Evolutionary conservation across 2,888 invertebrate species (phyloP), one percentile per base, ranked within the genome.

Genomic region (Phania funesta): DNA sequence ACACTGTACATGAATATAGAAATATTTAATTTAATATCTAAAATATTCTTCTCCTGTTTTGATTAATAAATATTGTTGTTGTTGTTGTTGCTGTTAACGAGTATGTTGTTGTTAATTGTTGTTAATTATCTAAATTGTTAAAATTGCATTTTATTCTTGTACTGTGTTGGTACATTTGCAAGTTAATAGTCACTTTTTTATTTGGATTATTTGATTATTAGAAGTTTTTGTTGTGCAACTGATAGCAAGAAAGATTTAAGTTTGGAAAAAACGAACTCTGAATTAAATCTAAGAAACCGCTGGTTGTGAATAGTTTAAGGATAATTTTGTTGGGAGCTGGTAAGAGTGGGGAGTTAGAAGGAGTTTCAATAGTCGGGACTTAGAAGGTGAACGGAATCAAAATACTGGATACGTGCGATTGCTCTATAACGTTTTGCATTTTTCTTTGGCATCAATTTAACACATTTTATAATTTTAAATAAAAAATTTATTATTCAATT

Each of bases 391-490:
- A 89, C 87, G 88, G 89, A 87, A 86, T 89, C 89, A 86, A 89
- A 89, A 87, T 89, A 89, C 81, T 89, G 89, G 89, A 89, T 89
- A 86, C 89, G 89, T 89, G 89, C 89, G 89, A 89, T 89, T 87
- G 89, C 88, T 88, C 88, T 89, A 88, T 87, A 89, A 88, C 89
- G 89, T 88, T 89, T 89, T 84, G 89, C 89, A 87, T 89, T 89
- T 89, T 89, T 89, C 89, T 89, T 88, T 89, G 88, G 87, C 89
- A 89, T 88, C 87, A 41, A 18, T 16, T 87, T 85, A 83, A 71
- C 58, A 52, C 44, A 64, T 58, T 70, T 78, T 29, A 13, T 16
- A 35, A 68, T 18, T 80, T 65, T 41, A 7, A 67, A 56, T n/a
- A 22, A 18, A 22, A n/a, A 52, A 35, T 7, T 7, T 7, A 58